Evolutionary conservation across 2,797 vertebrate species (phyloP).

Genomic region (Octomys mimax): DNA sequence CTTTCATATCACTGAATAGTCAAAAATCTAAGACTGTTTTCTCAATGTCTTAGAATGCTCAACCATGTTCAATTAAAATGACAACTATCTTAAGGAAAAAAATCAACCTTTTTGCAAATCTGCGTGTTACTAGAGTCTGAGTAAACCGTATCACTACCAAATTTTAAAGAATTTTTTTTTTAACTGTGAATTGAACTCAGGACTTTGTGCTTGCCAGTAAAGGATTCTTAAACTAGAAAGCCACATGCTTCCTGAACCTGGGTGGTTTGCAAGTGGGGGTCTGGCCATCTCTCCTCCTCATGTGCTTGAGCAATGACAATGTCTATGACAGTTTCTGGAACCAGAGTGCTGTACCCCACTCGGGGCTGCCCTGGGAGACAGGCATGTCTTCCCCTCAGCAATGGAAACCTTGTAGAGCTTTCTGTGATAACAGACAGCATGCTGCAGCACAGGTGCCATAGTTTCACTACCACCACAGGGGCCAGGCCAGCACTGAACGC

Average conservation of each 20-base stretch:
- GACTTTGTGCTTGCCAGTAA: too few species aligned
- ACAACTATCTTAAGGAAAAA: background rate
- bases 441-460: accelerated
- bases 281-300: too few species aligned
- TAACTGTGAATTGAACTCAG: too few species aligned
- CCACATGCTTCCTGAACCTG: background rate
- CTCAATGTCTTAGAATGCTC: background rate
- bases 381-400: background rate
- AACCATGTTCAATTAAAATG: background rate
- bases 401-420: background rate
- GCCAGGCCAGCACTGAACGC: background rate
- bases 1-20: background rate
- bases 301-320: background rate
- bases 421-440: background rate
- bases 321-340: too few species aligned
- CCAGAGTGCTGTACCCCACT: too few species aligned
- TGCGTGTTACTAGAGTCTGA: background rate
- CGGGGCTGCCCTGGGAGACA: background rate
- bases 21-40: background rate
- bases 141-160: background rate
- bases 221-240: background rate
- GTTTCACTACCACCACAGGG: background rate
- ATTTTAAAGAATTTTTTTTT: background rate
- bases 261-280: background rate
- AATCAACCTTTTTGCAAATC: background rate